These are phyloP conservation scores for Drosophila pandora DNA, from an alignment of 1,140 invertebrate genomes.

Conservation along the genomic window DNA sequence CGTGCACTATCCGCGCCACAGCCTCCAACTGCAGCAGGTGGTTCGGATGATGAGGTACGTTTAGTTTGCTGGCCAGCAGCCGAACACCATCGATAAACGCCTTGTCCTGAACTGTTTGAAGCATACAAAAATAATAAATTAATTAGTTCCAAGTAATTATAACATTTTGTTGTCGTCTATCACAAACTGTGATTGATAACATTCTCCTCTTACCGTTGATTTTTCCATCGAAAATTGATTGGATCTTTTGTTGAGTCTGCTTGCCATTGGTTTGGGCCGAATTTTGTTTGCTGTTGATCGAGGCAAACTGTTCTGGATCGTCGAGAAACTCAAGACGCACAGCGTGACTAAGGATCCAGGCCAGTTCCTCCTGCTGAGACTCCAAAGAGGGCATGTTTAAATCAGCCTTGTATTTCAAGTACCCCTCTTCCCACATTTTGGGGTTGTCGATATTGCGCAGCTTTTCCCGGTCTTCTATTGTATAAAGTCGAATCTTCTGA, in stretches of 20 bases:
- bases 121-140: neutral
- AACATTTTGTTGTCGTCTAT: no score
- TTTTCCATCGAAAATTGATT: conserved; percentile 66
- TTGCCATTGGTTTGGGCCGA: conserved; percentile 84
- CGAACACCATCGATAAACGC: conserved; percentile 93
- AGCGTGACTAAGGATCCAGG: conserved; percentile 94
- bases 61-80: conserved; percentile 90
- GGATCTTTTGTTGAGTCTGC: conserved; percentile 37
- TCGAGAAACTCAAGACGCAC: conserved; percentile 93
- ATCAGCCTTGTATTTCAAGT: conserved; percentile 90
- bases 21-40: conserved; percentile 91
- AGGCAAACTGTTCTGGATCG: conserved; percentile 89
- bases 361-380: conserved; percentile 87
- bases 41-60: conserved; percentile 92
- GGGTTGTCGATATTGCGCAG: conserved; percentile 86
- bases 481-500: conserved; percentile 95
- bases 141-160: conserved; percentile 80
- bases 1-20: conserved; percentile 88
- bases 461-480: conserved; percentile 91
- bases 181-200: no score
- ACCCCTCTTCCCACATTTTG: conserved; percentile 89
- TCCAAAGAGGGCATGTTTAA: conserved; percentile 87
- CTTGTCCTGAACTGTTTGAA: conserved; percentile 88
- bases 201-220: conserved; percentile 85
- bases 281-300: conserved; percentile 86